Percentiles rank a stretch among this genome's conserved stretches.
Conservation (phyloP, 2,797 vertebrate genomes). For the Alcedo quadribrachys region DNA sequence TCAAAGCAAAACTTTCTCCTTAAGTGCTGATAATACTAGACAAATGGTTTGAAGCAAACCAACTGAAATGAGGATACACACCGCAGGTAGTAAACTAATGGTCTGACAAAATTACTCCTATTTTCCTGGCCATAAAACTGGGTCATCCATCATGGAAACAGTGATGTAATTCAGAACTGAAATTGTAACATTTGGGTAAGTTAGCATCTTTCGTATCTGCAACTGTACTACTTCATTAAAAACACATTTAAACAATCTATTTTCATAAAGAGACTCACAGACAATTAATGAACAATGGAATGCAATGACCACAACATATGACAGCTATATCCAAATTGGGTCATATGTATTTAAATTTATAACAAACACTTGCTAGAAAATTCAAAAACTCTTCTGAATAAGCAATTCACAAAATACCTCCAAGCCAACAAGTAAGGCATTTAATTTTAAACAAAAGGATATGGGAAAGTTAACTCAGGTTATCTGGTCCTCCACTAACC, state of each 20-base stretch:
- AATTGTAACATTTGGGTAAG: not conserved
- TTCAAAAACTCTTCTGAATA: not conserved
- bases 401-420: not conserved
- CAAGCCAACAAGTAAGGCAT: not conserved
- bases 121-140: not conserved
- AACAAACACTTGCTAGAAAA: not conserved
- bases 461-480: not conserved
- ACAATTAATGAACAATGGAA: not conserved
- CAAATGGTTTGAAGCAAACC: not conserved
- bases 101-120: constrained; percentile 6
- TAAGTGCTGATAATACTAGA: not conserved
- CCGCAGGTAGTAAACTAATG: not conserved
- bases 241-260: not conserved
- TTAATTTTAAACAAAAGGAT: not conserved
- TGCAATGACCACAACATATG: not conserved
- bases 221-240: not conserved
- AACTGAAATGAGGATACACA: not conserved
- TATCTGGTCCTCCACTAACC: not conserved
- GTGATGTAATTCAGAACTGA: not conserved
- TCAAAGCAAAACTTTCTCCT: not conserved
- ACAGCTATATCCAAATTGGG: not conserved
- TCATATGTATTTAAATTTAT: not conserved
- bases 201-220: not conserved
- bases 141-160: not conserved
- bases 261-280: not conserved